Evolutionary conservation across 37 sponge, comb jelly and placozoan genomes (phyloP).

Genomic region (Agelas oroides): DNA sequence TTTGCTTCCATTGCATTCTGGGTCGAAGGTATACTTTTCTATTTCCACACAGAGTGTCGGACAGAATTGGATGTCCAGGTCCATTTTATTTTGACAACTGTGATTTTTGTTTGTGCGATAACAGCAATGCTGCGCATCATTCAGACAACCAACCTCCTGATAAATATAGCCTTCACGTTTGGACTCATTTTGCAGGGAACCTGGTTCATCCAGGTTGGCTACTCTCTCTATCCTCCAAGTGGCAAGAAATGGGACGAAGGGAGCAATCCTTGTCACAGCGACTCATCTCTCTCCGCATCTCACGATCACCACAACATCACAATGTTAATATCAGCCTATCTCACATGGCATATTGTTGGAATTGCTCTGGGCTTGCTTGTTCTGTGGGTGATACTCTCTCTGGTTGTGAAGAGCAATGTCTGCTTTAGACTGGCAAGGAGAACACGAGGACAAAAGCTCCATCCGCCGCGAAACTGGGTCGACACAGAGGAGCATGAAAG

Average conservation of each 20-base stretch:
- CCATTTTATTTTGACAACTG: constrained; percentile 38
- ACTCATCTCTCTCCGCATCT: neutral
- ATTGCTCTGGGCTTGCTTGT: constrained; percentile 36
- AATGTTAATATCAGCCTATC: constrained; percentile 42
- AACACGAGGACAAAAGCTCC: neutral
- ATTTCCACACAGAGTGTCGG: constrained; percentile 41
- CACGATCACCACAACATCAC: neutral
- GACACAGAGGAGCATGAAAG: constrained; percentile 4
- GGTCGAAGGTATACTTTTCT: constrained; percentile 65
- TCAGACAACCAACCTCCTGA: constrained; percentile 32
- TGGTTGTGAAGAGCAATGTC: neutral
- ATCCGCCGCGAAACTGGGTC: neutral
- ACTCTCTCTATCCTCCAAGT: constrained; percentile 26
- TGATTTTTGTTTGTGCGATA: constrained; percentile 36
- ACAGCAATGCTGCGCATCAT: constrained; percentile 35
- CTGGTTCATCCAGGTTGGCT: constrained; percentile 71
- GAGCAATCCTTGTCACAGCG: neutral
- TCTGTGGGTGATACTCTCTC: constrained; percentile 12
- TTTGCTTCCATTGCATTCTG: constrained; percentile 54
- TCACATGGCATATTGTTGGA: constrained; percentile 52
- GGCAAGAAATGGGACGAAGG: constrained; percentile 10
- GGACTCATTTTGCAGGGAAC: constrained; percentile 60
- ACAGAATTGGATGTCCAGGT: constrained; percentile 28
- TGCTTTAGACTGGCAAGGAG: neutral
- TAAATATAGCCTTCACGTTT: constrained; percentile 46